Evolutionary conservation across 35 echinoderm and acorn worm species (phyloP), one percentile per base, ranked within the genome.

Genomic region (Ptychodera flava): DNA sequence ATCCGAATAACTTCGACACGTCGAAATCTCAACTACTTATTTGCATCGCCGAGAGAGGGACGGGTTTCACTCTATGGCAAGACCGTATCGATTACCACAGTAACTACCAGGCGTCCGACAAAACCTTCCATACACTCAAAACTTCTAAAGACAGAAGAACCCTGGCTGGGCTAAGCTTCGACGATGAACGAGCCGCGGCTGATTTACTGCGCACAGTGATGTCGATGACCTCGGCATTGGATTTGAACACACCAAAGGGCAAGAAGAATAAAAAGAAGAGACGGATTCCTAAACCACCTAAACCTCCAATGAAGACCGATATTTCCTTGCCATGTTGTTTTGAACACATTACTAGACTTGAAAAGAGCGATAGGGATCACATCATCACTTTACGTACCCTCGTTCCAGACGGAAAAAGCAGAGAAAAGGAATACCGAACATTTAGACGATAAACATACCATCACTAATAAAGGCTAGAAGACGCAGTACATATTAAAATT

Each of bases 261-360:
- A 94, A 89, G 79, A 89, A 84, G 52, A 88, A 92, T 30, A 89
- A 94, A 30, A 87, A 89, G 35, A 35, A 84, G 80, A 93, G 90
- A 83, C 6, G 45, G 22, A 29, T 80, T 27, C 78, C 78, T n/a
- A 99, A 94, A 76, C 80, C 85, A 15, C 45, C 6, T 12, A 91
- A 89, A 28, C 78, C 88, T 28, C 89, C 86, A 28, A 88, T 84
- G 76, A 97, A 97, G 78, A 89, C 93, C 86, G 91, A 91, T n/a
- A 99, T 99, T 78, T 99, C 96, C 16, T 88, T 91, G 31, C 96
- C 96, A 1, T 99, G 96, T 86, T 90, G 90, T 78, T 99, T 99
- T 78, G 96, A 99, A 92, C 96, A 99, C 81, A 89, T 99, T 78
- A 99, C 96, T 0, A 87, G 92, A 77, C 81, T 99, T 10, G 96